phyloP scores from a whole-genome alignment of 2,888 invertebrate species.

The Toxonevra muliebris region DNA sequence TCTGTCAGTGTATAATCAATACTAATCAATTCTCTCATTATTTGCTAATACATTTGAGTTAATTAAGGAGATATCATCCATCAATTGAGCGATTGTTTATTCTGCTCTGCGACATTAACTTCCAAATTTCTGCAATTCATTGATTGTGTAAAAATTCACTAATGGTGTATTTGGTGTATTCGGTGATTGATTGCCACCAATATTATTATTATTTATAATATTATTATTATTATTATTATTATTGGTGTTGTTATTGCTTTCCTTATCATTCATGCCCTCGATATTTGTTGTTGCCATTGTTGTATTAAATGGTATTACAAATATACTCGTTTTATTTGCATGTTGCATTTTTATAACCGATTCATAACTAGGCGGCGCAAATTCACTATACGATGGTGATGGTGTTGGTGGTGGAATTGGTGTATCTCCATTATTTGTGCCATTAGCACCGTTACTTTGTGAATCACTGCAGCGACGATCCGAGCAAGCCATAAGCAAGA shows the following conservation, averaged over 20 bases:
- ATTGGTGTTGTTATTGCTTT: constrained; percentile 6
- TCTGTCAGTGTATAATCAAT: no score
- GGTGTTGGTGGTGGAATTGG: constrained; percentile 59
- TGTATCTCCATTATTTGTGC: constrained; percentile 43
- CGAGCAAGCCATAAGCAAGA: constrained; percentile 64
- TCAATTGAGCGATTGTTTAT: no score
- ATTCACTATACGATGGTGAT: constrained; percentile 63
- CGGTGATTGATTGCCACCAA: constrained; percentile 22
- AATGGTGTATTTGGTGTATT: constrained; percentile 37
- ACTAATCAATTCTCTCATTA: no score
- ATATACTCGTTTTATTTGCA: constrained; percentile 53
- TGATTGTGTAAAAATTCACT: constrained; percentile 54
- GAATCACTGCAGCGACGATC: constrained; percentile 55
- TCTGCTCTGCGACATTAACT: constrained; percentile 25
- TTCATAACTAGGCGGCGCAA: constrained; percentile 64
- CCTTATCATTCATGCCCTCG: constrained; percentile 35
- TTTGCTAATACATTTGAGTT: no score
- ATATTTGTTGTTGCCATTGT: constrained; percentile 27
- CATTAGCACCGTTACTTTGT: constrained; percentile 16
- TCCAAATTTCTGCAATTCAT: constrained; percentile 55
- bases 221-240: constrained; percentile 5
- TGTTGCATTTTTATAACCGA: constrained; percentile 59
- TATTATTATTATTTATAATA: constrained; percentile 8
- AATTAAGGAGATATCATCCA: no score
- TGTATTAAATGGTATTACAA: constrained; percentile 56